Percentiles rank a stretch among this genome's conserved stretches.
These are phyloP conservation scores for Polia nebulosa DNA, from an alignment of 2,888 invertebrate species.

Conservation along the genomic window DNA sequence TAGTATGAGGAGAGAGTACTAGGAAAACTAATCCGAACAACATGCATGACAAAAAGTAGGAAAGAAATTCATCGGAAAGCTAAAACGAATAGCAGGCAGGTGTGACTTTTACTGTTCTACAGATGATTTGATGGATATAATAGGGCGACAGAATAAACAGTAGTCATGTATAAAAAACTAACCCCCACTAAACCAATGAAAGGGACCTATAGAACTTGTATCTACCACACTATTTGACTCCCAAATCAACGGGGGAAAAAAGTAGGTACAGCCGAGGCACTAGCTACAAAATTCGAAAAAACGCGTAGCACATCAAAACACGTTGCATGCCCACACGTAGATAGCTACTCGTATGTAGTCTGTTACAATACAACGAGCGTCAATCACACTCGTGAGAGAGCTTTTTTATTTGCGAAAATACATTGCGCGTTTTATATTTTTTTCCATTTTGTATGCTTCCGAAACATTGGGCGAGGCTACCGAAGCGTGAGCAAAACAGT, in stretches of 20 bases:
- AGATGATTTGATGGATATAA: not conserved
- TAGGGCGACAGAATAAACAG: no score
- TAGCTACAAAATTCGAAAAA: constrained; percentile 49
- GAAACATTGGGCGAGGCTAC: constrained; percentile 69
- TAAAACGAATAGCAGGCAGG: not conserved
- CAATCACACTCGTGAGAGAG: constrained; percentile 72
- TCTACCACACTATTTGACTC: constrained; percentile 35
- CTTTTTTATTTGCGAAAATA: constrained; percentile 76
- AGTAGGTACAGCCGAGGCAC: constrained; percentile 20
- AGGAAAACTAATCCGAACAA: no score
- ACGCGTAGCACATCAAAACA: constrained; percentile 58
- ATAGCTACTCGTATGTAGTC: constrained; percentile 54
- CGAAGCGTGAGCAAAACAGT: constrained; percentile 78
- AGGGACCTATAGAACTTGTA: constrained; percentile 4
- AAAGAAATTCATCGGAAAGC: not conserved
- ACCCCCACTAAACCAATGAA: not conserved
- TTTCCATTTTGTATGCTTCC: constrained; percentile 71
- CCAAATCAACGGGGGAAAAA: constrained; percentile 47
- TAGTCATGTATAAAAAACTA: not conserved
- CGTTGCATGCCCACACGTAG: constrained; percentile 58
- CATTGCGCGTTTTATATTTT: constrained; percentile 70
- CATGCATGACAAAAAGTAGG: accelerated
- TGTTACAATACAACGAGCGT: constrained; percentile 60
- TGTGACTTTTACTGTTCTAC: not conserved
- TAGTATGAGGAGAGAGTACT: not conserved